Evolutionary conservation across 2,888 invertebrate species (phyloP).

Genomic region (Fragum fragum): DNA sequence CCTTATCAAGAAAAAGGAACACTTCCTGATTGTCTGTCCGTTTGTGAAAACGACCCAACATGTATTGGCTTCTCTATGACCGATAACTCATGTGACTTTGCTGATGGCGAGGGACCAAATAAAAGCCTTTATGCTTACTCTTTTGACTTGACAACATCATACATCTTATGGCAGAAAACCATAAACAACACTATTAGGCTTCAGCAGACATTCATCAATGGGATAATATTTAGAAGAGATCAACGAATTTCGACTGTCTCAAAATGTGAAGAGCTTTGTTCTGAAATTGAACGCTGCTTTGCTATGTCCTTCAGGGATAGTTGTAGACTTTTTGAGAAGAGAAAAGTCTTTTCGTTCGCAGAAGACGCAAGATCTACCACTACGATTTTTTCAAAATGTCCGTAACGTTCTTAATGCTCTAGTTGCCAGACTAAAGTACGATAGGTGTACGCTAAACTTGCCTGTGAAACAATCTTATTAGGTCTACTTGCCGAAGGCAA

Average conservation of each 20-base stretch:
- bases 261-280: slow-evolving; percentile 2
- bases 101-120: background rate
- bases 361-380: too few relatives aligned
- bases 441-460: too few relatives aligned
- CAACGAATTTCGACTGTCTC: too few relatives aligned
- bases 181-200: background rate
- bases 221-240: background rate
- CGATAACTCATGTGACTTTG: background rate
- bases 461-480: too few relatives aligned
- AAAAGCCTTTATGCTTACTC: background rate
- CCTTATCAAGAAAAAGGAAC: background rate
- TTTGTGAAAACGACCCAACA: slow-evolving; percentile 1
- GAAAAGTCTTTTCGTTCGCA: too few relatives aligned
- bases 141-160: background rate
- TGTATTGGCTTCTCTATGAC: background rate
- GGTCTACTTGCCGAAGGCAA: too few relatives aligned
- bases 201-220: background rate
- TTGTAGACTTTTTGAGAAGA: too few relatives aligned
- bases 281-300: background rate
- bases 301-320: background rate
- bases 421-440: too few relatives aligned
- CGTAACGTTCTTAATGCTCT: too few relatives aligned
- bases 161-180: background rate
- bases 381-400: too few relatives aligned
- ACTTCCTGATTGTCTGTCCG: background rate